Evolutionary conservation across 2,888 invertebrate genomes (phyloP).

Genomic region (Oscheius sp.): DNA sequence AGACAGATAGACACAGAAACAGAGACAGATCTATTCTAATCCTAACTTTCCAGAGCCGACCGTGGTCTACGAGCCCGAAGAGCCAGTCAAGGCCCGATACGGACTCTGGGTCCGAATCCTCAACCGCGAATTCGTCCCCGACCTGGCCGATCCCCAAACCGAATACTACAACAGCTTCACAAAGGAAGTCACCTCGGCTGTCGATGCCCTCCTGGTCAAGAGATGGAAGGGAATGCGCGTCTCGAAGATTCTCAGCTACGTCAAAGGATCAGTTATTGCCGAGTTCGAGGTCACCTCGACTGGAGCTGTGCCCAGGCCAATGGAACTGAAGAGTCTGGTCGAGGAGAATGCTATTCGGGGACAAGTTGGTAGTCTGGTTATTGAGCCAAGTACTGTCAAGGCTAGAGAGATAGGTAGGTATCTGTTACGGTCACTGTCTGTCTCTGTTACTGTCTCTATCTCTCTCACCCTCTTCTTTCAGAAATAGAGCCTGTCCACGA

Average conservation of each 20-base stretch:
- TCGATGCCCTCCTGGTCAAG: constrained; percentile 49
- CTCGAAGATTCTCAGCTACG: constrained; percentile 55
- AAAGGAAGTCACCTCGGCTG: constrained; percentile 55
- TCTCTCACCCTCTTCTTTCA: constrained; percentile 2
- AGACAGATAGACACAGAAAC: no score
- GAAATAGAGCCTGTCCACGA: constrained; percentile 18
- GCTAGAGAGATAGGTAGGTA: constrained; percentile 50
- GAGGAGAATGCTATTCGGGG: constrained; percentile 63
- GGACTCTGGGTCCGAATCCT: constrained; percentile 59
- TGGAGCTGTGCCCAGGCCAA: constrained; percentile 47
- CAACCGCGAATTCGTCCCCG: constrained; percentile 59
- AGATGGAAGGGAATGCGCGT: constrained; percentile 60
- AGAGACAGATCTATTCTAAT: no score
- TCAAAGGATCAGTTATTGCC: constrained; percentile 58
- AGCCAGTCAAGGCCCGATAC: constrained; percentile 47
- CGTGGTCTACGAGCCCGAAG: constrained; percentile 44
- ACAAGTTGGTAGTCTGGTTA: constrained; percentile 47
- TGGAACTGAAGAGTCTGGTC: constrained; percentile 55
- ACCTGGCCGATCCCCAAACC: constrained; percentile 54
- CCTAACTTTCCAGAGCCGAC: constrained; percentile 11
- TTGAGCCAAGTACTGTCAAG: constrained; percentile 62
- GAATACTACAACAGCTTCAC: constrained; percentile 61
- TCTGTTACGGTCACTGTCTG: no score
- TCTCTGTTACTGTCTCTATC: no score
- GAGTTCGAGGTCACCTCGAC: constrained; percentile 53